These are phyloP conservation scores for Malurus cyaneus DNA, from an alignment of 2,113 vertebrate genomes.

Conservation along the genomic window DNA sequence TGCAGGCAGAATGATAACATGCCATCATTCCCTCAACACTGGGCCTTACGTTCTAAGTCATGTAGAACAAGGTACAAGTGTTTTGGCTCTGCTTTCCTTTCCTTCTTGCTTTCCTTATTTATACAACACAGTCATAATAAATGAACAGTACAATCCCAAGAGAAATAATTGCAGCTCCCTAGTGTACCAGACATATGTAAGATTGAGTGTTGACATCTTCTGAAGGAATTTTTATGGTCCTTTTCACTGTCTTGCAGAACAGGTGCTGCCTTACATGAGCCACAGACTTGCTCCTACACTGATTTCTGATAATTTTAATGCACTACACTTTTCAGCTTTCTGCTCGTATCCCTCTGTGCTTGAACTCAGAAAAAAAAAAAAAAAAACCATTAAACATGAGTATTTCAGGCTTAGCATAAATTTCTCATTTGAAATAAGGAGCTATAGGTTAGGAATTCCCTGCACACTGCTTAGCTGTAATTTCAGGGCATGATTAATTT, in stretches of 20 bases:
- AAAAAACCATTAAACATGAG: conserved; percentile 17
- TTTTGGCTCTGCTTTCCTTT: not conserved
- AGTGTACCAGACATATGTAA: not conserved
- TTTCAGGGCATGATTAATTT: conserved; percentile 61
- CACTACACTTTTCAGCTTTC: not conserved
- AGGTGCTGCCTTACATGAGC: not conserved
- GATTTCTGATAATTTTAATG: not conserved
- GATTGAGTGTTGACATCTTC: not conserved
- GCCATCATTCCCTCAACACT: not conserved
- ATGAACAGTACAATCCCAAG: not conserved
- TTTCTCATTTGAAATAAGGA: conserved; percentile 27
- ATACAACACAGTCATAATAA: not conserved
- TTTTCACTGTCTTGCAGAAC: not conserved
- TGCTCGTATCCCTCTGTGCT: not conserved
- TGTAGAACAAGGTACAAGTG: not conserved
- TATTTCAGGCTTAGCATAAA: conserved; percentile 17
- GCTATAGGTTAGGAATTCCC: conserved; percentile 58
- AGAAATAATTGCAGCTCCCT: not conserved
- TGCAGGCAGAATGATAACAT: not conserved
- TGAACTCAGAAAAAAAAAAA: conserved; percentile 10
- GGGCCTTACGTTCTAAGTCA: not conserved
- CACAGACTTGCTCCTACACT: not conserved
- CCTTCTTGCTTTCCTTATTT: not conserved
- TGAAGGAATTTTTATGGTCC: not conserved
- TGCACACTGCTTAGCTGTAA: conserved; percentile 36